These are phyloP conservation scores for Echinometra lucunter DNA, from an alignment of 53 echinoderm and acorn worm species.

Conservation along the genomic window DNA sequence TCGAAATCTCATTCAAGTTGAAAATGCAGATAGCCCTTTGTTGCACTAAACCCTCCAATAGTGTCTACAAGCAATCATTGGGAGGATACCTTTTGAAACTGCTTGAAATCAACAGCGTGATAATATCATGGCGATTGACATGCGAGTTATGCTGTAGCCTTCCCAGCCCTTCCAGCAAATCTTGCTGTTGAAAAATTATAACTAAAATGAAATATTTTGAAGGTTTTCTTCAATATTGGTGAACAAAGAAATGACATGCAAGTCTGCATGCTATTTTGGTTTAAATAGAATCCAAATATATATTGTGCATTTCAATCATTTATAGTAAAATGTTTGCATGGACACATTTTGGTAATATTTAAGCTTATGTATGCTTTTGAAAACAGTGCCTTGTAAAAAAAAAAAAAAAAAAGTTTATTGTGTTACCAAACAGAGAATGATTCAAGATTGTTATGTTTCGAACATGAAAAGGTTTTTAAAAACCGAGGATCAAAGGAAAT, in stretches of 20 bases:
- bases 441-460: not conserved
- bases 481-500: not conserved
- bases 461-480: not conserved
- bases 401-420: not conserved
- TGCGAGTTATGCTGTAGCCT: not conserved
- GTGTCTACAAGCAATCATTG: too few relatives aligned
- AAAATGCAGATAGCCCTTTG: too few relatives aligned
- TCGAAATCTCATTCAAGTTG: too few relatives aligned
- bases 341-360: not conserved
- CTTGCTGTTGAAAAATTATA: not conserved
- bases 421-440: not conserved
- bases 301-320: not conserved
- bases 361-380: not conserved
- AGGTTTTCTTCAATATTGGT: not conserved
- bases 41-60: too few relatives aligned
- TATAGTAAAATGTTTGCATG: not conserved
- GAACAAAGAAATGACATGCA: slow-evolving; percentile 7
- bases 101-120: not conserved
- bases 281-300: not conserved
- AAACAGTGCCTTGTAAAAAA: slow-evolving; percentile 3
- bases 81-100: too few relatives aligned
- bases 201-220: not conserved
- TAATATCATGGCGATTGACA: not conserved
- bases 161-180: not conserved
- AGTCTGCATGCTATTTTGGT: not conserved